Conservation (phyloP, 1,140 invertebrate genomes). For the Fopius arisanus region DNA sequence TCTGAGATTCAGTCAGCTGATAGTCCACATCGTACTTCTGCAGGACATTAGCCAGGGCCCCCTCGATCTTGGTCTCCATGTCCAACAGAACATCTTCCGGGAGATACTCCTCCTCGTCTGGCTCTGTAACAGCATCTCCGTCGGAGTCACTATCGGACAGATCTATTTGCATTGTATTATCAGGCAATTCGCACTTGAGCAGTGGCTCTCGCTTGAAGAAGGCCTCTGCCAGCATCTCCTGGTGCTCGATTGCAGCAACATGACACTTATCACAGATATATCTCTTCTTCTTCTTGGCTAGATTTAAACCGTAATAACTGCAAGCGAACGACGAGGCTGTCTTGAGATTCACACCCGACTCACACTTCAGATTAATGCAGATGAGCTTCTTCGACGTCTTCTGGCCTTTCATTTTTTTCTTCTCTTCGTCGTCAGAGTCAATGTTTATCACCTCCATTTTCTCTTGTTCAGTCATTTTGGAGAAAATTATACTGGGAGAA, state of each 20-base stretch:
- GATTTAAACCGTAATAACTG: conserved; percentile 64
- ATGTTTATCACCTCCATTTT: conserved; percentile 55
- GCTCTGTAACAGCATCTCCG: conserved; percentile 49
- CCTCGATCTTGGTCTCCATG: conserved; percentile 48
- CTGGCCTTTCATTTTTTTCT: conserved; percentile 29
- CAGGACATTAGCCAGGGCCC: conserved; percentile 44
- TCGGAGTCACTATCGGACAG: conserved; percentile 67
- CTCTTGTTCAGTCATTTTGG: conserved; percentile 25
- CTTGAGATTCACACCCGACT: conserved; percentile 61
- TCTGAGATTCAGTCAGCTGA: conserved; percentile 49
- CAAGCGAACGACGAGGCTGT: conserved; percentile 65
- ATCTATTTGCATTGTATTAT: conserved; percentile 67
- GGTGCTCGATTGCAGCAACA: conserved; percentile 56
- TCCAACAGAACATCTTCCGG: conserved; percentile 46
- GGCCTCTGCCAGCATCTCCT: conserved; percentile 57
- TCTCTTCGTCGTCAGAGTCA: conserved; percentile 55
- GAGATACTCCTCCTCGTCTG: conserved; percentile 41
- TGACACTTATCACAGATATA: conserved; percentile 65
- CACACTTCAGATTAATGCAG: conserved; percentile 67
- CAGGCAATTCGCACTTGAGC: conserved; percentile 62
- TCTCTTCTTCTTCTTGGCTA: conserved; percentile 57
- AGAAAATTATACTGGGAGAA: neutral
- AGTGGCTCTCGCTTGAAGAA: conserved; percentile 57
- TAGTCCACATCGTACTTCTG: conserved; percentile 55
- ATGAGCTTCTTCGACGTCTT: conserved; percentile 45